Conservation (phyloP, 2,113 vertebrate species). For the Prionailurus bengalensis region DNA sequence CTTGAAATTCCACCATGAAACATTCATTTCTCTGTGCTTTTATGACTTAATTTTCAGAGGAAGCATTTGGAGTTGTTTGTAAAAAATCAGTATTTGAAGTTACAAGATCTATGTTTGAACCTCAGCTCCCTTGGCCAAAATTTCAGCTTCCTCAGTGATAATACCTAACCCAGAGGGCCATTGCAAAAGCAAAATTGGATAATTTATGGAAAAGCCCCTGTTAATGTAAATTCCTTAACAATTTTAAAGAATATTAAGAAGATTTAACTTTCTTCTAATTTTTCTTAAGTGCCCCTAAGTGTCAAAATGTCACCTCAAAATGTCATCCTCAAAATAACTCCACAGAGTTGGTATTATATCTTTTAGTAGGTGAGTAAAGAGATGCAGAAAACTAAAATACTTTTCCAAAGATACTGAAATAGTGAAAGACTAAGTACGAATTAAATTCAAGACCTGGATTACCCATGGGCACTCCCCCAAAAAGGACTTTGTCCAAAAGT, state of each 20-base stretch:
- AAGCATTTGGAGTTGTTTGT: neutral
- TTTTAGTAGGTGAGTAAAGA: neutral
- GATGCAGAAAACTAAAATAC: neutral
- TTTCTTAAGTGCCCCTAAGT: neutral
- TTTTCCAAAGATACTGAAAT: neutral
- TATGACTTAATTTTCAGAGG: neutral
- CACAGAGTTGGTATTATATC: neutral
- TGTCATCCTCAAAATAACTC: neutral
- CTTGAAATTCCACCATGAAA: neutral
- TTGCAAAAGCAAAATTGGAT: neutral
- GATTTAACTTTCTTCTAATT: neutral
- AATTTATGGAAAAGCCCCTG: neutral
- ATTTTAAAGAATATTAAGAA: neutral
- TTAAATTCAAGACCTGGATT: neutral
- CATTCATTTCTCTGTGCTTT: neutral
- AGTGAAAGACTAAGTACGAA: neutral
- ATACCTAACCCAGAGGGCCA: neutral
- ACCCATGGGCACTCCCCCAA: neutral
- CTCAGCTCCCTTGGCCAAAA: neutral
- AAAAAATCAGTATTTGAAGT: neutral
- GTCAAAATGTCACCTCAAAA: neutral
- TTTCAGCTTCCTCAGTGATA: neutral
- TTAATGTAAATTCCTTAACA: neutral
- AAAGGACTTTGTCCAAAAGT: neutral
- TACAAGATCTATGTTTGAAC: neutral